These are phyloP conservation scores for Eolophus roseicapilla DNA, from an alignment of 2,113 vertebrate genomes.

Conservation along the genomic window DNA sequence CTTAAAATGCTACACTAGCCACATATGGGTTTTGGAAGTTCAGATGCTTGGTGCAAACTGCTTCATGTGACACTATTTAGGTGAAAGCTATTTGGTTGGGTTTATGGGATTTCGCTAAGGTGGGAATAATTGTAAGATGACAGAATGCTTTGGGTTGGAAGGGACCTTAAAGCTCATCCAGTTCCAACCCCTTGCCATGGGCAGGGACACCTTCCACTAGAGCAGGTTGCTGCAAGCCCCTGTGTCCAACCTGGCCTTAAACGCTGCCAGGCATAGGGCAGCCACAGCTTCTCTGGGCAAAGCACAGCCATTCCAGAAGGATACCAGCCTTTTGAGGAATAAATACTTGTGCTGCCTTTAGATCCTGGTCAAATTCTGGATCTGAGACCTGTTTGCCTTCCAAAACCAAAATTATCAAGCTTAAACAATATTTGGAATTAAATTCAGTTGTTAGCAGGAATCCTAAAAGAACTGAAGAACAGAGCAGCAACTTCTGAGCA, in stretches of 20 bases:
- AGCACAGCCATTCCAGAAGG: not conserved
- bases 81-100: not conserved
- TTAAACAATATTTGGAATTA: not conserved
- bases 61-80: not conserved
- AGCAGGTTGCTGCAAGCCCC: not conserved
- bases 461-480: not conserved
- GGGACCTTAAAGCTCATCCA: not conserved
- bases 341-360: not conserved
- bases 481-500: not conserved
- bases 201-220: not conserved
- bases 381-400: not conserved
- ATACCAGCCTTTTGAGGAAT: not conserved
- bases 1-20: not conserved
- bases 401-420: not conserved
- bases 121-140: not conserved
- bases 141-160: not conserved
- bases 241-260: not conserved
- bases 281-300: not conserved
- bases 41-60: not conserved
- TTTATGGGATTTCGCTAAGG: not conserved
- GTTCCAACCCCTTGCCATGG: not conserved
- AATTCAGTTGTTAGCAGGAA: not conserved
- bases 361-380: not conserved
- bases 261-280: not conserved
- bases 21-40: not conserved